Conservation (phyloP, 2,797 vertebrate genomes). For the Paguma larvata region DNA sequence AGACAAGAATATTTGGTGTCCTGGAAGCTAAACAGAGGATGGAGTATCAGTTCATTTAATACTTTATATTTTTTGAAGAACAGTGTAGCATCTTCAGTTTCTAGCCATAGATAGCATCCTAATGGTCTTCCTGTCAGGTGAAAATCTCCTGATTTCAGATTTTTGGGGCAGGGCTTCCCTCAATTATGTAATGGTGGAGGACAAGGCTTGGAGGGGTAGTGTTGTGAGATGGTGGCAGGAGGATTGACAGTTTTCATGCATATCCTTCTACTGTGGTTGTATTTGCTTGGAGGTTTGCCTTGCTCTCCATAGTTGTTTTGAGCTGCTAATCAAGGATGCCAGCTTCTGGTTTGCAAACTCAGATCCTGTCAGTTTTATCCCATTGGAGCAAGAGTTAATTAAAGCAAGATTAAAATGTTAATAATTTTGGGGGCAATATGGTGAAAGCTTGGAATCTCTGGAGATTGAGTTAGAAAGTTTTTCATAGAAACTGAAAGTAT, state of each 20-base stretch:
- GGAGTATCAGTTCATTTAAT: neutral
- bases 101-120: neutral
- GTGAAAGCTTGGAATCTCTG: constrained; percentile 71
- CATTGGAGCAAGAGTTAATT: constrained; percentile 80
- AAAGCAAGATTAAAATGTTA: constrained; percentile 83
- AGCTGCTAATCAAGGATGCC: constrained; percentile 66
- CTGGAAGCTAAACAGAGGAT: neutral
- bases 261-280: neutral
- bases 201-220: neutral
- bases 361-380: constrained; percentile 72
- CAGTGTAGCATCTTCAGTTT: neutral
- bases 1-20: neutral
- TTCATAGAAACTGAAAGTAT: constrained; percentile 65
- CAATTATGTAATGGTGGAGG: neutral
- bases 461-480: constrained; percentile 66
- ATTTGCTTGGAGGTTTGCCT: constrained; percentile 44
- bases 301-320: constrained; percentile 50
- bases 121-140: neutral
- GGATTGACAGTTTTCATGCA: neutral
- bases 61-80: neutral
- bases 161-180: neutral
- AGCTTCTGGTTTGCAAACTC: constrained; percentile 72
- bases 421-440: constrained; percentile 76
- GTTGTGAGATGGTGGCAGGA: neutral
- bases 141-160: neutral